Evolutionary conservation across 2,113 vertebrate genomes (phyloP).

Genomic region (Bubo scandiacus): DNA sequence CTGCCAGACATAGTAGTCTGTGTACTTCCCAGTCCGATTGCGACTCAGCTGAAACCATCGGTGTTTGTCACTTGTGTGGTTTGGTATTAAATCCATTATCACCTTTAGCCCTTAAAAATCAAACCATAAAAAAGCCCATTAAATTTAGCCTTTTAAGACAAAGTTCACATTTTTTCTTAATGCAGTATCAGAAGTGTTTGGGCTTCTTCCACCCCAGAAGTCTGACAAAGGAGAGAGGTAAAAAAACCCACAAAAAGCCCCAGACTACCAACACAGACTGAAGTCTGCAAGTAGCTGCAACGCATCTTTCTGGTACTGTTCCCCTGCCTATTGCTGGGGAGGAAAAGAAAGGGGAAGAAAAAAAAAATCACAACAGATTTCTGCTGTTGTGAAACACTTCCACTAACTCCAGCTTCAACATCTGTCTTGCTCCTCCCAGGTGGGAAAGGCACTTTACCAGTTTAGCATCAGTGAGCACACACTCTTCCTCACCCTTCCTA

Average conservation of each 20-base stretch:
- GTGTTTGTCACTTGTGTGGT: conserved; percentile 94
- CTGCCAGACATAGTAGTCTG: conserved; percentile 92
- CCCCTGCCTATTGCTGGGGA: neutral
- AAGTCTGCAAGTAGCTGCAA: neutral
- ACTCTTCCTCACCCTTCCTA: neutral
- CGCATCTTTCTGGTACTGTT: neutral
- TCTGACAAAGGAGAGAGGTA: neutral
- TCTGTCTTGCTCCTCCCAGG: neutral
- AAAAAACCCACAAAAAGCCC: neutral
- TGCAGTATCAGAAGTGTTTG: neutral
- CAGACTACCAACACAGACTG: neutral
- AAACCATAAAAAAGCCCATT: neutral
- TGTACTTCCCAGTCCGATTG: conserved; percentile 80
- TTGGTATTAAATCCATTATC: conserved; percentile 95
- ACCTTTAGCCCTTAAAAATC: conserved; percentile 85
- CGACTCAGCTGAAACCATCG: conserved; percentile 93
- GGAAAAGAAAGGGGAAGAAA: neutral
- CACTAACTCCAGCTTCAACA: neutral
- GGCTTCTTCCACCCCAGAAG: neutral
- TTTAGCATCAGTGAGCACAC: neutral
- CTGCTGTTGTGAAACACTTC: neutral
- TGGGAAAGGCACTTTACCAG: neutral
- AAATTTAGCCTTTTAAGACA: neutral
- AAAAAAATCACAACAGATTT: neutral
- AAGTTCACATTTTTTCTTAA: neutral